These are phyloP conservation scores for Cyprinodon variegatus DNA, from an alignment of 2,113 vertebrate species.

Conservation along the genomic window DNA sequence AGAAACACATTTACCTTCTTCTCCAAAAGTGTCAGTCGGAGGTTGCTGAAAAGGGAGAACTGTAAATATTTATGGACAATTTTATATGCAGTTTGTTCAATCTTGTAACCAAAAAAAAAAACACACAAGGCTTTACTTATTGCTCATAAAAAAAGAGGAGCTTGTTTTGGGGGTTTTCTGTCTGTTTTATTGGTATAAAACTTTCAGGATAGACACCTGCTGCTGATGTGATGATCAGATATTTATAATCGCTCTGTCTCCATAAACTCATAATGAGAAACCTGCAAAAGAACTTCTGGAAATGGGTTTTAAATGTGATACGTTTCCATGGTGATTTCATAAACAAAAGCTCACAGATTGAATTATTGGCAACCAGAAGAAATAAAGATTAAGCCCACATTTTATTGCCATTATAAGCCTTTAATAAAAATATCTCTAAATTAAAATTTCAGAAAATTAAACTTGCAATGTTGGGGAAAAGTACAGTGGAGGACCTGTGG, in stretches of 20 bases:
- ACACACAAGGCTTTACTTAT: no score
- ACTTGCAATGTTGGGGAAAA: no score
- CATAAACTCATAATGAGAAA: background rate
- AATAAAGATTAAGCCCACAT: no score
- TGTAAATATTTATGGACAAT: background rate
- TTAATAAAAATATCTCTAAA: no score
- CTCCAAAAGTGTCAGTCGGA: background rate
- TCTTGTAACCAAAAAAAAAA: background rate
- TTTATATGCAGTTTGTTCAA: conserved; percentile 2
- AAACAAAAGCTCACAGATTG: background rate
- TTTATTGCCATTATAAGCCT: no score
- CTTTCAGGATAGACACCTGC: background rate
- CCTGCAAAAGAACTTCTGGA: background rate
- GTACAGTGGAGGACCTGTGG: no score
- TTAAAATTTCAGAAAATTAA: no score
- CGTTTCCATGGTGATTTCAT: background rate
- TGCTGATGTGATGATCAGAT: background rate
- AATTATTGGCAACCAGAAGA: no score
- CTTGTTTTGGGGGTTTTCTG: conserved; percentile 2
- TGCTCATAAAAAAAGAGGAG: background rate
- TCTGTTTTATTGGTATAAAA: background rate
- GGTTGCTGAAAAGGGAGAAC: conserved; percentile 1
- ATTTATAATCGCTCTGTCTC: background rate
- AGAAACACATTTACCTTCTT: conserved; percentile 7
- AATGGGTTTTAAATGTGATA: background rate